Evolutionary conservation across 2,113 vertebrate species (phyloP), one percentile per base, ranked within the genome.

Genomic region (Nyctereutes procyonoides): DNA sequence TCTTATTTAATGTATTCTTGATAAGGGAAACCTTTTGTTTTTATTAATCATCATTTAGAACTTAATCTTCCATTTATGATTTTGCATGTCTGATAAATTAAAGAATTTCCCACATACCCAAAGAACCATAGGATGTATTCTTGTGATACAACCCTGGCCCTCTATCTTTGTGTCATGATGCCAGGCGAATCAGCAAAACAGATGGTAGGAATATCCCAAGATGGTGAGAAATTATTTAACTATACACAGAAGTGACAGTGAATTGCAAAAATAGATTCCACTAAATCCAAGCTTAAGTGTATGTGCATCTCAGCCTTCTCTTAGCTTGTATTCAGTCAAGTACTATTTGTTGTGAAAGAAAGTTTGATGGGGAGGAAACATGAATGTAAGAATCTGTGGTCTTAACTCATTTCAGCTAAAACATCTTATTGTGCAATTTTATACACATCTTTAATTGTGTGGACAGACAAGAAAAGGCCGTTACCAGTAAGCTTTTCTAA

Each of bases 361-460:
- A 74, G 30, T 38, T 38, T 81, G 48, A 35, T 17, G 65, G 16
- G 48, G 22, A 56, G 6, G 32, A 80, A 74, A 32, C 4, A 26
- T 7, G 38, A 76, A 51, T 82, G 24, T 32, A 53, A 82, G 5
- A 26, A 7, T 28, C 6, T 43, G 69, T 69, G 53, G 7, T 48
- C 67, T 92, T 86, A 48, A 56, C 35, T 91, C 63, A 74, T 90
- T 94, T 74, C 3, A 88, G 51, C 26, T 77, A 69, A 88, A 94
- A 62, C 35, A 76, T 53, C 24, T 67, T 81, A 58, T 28, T 77
- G 80, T 55, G 58, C 26, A 83, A 28, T 94, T 87, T 94, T 82
- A 73, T n/a, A 63, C 93, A 85, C 48, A 28, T 13, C 5, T 80
- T 6, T 35, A 56, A 58, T 87, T n/a, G 62, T 43, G 17, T 88